Evolutionary conservation across 2,888 invertebrate species (phyloP).

Genomic region (Teleiodes luculella): DNA sequence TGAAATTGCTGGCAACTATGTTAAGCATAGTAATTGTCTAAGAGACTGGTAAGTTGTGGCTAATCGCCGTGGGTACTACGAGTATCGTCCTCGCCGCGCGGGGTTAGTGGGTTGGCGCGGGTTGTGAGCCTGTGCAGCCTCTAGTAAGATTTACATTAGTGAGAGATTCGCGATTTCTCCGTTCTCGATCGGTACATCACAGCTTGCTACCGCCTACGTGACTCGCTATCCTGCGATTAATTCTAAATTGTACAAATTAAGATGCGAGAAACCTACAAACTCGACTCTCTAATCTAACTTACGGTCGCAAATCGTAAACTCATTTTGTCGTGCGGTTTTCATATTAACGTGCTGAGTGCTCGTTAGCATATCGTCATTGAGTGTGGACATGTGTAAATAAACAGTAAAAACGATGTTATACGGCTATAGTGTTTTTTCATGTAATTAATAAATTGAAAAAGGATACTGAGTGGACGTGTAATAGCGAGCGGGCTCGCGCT

Average conservation of each 20-base stretch:
- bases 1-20: conserved; percentile 15
- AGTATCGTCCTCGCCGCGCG: conserved; percentile 44
- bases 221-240: conserved; percentile 42
- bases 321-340: conserved; percentile 26
- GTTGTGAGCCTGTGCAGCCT: conserved; percentile 12
- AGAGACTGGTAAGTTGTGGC: conserved; percentile 19
- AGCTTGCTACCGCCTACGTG: conserved; percentile 51
- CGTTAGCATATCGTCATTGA: conserved; percentile 33
- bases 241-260: conserved; percentile 51
- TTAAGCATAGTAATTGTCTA: conserved; percentile 23
- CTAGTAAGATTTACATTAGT: conserved; percentile 63
- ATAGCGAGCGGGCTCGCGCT: conserved; percentile 18
- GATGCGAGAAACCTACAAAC: conserved; percentile 38
- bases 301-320: conserved; percentile 29
- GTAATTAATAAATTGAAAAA: conserved; percentile 21
- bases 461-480: conserved; percentile 18
- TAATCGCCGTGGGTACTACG: conserved; percentile 29
- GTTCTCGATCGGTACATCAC: conserved; percentile 51
- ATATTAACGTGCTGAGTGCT: conserved; percentile 27
- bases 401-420: conserved; percentile 5
- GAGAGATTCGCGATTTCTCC: conserved; percentile 66
- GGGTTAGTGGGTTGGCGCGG: conserved; percentile 68
- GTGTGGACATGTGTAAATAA: conserved; percentile 24
- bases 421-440: conserved; percentile 18
- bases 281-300: conserved; percentile 32